These are phyloP conservation scores for Podarcis muralis DNA, from an alignment of 2,113 vertebrate species.

Conservation along the genomic window DNA sequence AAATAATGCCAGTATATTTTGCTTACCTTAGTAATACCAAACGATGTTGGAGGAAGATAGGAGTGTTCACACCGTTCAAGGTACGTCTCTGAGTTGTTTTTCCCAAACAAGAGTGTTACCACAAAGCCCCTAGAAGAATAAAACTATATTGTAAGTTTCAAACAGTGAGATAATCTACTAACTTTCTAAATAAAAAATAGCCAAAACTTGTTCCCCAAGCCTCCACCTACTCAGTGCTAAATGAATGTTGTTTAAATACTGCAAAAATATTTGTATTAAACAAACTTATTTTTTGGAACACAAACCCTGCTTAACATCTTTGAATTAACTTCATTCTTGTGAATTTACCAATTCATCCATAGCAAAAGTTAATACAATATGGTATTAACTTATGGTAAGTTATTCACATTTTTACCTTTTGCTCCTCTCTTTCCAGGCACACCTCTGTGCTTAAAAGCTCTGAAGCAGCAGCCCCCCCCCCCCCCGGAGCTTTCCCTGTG, in stretches of 20 bases:
- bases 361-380: slow-evolving; percentile 26
- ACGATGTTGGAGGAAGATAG: slow-evolving; percentile 86
- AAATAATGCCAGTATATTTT: neutral
- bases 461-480: no score
- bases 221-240: neutral
- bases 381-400: no score
- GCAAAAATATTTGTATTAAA: neutral
- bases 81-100: slow-evolving; percentile 95
- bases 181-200: neutral
- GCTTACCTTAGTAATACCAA: slow-evolving; percentile 91
- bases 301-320: neutral
- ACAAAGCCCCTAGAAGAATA: slow-evolving; percentile 85
- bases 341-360: slow-evolving; percentile 13
- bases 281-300: neutral
- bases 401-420: no score
- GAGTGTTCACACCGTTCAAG: slow-evolving; percentile 96
- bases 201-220: neutral
- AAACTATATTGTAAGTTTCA: slow-evolving; percentile 11
- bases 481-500: no score
- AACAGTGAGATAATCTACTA: neutral
- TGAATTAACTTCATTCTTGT: neutral
- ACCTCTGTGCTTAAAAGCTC: no score
- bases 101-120: slow-evolving; percentile 95
- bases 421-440: no score
- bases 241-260: neutral